Conservation (phyloP, 2,797 vertebrate species). For the Alcedo quadribrachys region DNA sequence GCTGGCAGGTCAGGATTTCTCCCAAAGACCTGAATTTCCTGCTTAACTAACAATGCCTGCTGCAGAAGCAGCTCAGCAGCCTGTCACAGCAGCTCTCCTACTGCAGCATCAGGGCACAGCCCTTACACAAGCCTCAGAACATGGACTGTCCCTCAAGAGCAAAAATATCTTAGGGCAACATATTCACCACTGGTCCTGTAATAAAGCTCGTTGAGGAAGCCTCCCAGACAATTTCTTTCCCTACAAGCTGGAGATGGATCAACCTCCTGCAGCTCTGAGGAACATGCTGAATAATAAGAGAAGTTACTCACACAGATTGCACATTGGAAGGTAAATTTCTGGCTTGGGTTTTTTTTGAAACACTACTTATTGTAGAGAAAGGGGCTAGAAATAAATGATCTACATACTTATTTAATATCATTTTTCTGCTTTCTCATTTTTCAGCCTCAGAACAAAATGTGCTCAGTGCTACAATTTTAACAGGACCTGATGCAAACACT, state of each 20-base stretch:
- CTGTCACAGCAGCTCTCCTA: not conserved
- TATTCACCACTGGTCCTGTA: not conserved
- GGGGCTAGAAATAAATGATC: not conserved
- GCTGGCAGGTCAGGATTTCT: not conserved
- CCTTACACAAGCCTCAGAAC: not conserved
- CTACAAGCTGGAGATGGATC: not conserved
- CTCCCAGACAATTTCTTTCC: not conserved
- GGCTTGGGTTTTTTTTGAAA: not conserved
- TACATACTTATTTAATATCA: not conserved
- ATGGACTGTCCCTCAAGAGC: not conserved
- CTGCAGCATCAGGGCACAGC: not conserved
- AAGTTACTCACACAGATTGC: too few relatives aligned
- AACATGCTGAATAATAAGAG: not conserved
- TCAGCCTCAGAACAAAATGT: not conserved
- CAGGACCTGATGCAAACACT: not conserved
- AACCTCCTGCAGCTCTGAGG: not conserved
- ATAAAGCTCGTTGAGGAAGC: not conserved
- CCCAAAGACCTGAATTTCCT: not conserved
- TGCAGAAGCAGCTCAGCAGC: not conserved
- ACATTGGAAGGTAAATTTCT: not conserved
- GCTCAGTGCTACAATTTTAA: not conserved
- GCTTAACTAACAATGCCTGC: not conserved
- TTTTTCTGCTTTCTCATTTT: not conserved
- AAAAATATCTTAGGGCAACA: not conserved
- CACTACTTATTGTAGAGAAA: not conserved